Evolutionary conservation across 2,888 invertebrate species (phyloP).

Genomic region (Nezara viridula): DNA sequence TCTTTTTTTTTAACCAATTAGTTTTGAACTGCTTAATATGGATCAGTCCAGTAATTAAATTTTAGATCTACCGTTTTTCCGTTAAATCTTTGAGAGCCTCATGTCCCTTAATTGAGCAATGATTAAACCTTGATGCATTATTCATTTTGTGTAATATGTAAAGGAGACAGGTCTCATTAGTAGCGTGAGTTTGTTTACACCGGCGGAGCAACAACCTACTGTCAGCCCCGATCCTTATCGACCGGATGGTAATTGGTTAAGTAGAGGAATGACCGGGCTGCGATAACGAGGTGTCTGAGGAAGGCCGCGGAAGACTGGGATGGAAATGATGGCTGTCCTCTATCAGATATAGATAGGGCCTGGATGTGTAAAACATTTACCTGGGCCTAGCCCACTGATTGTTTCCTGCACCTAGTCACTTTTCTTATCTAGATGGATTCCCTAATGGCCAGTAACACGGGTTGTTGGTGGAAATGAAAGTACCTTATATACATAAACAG

Average conservation of each 20-base stretch:
- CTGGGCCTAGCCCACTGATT: not conserved
- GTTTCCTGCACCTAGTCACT: not conserved
- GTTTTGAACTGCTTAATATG: not conserved
- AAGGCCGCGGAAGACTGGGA: not conserved
- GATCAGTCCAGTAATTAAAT: not conserved
- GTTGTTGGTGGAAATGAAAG: not conserved
- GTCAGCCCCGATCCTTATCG: not conserved
- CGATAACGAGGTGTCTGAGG: not conserved
- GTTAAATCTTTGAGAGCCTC: not conserved
- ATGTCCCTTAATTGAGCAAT: not conserved
- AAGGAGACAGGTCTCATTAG: conserved; percentile 23
- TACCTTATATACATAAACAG: not conserved
- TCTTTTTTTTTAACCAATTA: too few relatives aligned
- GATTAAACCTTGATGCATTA: not conserved
- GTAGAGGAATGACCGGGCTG: not conserved
- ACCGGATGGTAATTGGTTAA: conserved; percentile 16
- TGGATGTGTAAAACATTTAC: not conserved
- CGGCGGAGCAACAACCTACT: conserved; percentile 1
- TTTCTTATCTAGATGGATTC: conserved; percentile 18
- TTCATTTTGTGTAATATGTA: conserved; percentile 25
- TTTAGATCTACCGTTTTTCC: not conserved
- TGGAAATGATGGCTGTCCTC: not conserved
- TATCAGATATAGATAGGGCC: conserved; percentile 16
- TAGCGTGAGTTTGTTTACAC: conserved; percentile 4
- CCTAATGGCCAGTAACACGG: not conserved